Conservation (phyloP, 2,888 invertebrate genomes). For the Phortica okadai region DNA sequence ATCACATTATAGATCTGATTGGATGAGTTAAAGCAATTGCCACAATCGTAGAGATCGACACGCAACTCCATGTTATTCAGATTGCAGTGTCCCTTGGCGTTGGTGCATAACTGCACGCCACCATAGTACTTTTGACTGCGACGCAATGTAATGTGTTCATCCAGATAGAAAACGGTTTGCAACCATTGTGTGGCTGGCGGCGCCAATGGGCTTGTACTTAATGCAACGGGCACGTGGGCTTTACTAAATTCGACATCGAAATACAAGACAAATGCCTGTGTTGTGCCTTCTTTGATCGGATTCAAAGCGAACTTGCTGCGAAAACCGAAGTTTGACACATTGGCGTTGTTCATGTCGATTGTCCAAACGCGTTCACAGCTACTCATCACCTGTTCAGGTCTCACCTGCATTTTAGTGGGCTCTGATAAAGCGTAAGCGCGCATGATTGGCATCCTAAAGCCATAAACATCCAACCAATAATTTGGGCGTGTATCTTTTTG, state of each 20-base stretch:
- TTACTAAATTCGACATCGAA: constrained; percentile 59
- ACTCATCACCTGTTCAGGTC: constrained; percentile 45
- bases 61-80: constrained; percentile 49
- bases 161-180: constrained; percentile 57
- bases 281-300: constrained; percentile 40
- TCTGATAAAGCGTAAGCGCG: constrained; percentile 96
- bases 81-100: constrained; percentile 13
- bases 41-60: constrained; percentile 45
- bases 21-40: not conserved
- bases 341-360: constrained; percentile 42
- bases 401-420: constrained; percentile 78
- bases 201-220: constrained; percentile 45
- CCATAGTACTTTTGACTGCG: constrained; percentile 43
- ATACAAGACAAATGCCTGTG: constrained; percentile 55
- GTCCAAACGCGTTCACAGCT: constrained; percentile 47
- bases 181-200: constrained; percentile 44
- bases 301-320: constrained; percentile 42
- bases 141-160: constrained; percentile 52
- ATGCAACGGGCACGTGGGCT: constrained; percentile 37
- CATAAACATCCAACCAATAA: constrained; percentile 99
- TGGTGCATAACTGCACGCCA: constrained; percentile 38
- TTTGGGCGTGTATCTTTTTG: constrained; percentile 99
- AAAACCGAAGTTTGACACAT: constrained; percentile 41
- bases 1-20: not conserved
- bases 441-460: constrained; percentile 98